Evolutionary conservation across 2,888 invertebrate genomes (phyloP).

Genomic region (Steinernema carpocapsae): DNA sequence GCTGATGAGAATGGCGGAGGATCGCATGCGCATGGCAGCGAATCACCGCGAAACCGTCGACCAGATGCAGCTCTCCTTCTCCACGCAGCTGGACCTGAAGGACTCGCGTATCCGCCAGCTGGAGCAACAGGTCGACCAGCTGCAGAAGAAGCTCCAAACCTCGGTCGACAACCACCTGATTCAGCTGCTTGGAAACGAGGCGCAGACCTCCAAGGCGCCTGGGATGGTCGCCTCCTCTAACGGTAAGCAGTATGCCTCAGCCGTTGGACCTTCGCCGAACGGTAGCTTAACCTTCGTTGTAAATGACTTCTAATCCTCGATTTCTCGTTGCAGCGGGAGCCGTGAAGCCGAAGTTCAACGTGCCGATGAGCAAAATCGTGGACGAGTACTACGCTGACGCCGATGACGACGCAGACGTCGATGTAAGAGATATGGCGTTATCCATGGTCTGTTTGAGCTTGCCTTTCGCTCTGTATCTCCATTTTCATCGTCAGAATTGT

Average conservation of each 20-base stretch:
- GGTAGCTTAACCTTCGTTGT: neutral
- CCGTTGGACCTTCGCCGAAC: neutral
- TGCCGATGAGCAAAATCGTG: too few species aligned
- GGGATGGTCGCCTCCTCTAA: neutral
- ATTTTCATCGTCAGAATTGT: too few species aligned
- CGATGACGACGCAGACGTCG: neutral
- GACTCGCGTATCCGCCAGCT: constrained; percentile 29
- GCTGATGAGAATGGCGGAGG: constrained; percentile 3
- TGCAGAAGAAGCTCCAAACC: constrained; percentile 22
- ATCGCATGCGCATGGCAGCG: constrained; percentile 16
- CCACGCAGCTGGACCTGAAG: constrained; percentile 3
- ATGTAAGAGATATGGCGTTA: neutral
- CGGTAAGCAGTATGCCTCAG: neutral
- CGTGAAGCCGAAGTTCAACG: too few species aligned
- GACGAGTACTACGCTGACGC: neutral
- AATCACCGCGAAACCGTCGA: constrained; percentile 26
- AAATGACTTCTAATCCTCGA: neutral
- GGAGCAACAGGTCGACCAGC: constrained; percentile 22
- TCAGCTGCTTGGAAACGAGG: constrained; percentile 11
- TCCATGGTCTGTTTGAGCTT: neutral
- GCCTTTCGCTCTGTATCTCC: neutral
- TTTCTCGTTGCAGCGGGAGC: too few species aligned
- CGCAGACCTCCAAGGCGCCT: neutral
- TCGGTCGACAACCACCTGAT: constrained; percentile 16
- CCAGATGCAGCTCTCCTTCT: constrained; percentile 15